Base-by-base conservation (phyloP, 2,888 invertebrate genomes). In the Omphaloscelis lunosa region DNA sequence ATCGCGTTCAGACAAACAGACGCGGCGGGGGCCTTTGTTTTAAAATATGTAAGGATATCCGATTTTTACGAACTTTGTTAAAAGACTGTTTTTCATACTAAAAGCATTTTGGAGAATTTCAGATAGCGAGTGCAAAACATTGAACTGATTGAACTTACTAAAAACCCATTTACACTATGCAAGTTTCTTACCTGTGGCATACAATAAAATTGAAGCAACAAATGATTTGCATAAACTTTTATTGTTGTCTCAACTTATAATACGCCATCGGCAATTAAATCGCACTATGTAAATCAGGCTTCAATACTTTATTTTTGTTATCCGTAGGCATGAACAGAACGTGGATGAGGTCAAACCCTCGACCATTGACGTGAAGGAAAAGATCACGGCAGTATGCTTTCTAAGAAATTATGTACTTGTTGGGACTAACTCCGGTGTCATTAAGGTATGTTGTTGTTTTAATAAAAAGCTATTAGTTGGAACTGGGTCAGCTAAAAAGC, bases 371-470 rank as follows among this genome's bases (percentile, higher is more conserved):
- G 95, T 97, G n/a, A 96, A 96, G 68, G 97, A 97, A 78, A 95
- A 94, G 65, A 97, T 97, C 66, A 96, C 95, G 6, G 95, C 97
- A 0, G 97, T 97, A 0, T 97, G 97, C 89, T 98, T 97, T 87
- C 93, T 96, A 15, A 93, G 93, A 15, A 94, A 96, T 69, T 95
- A 94, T 79, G 93, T 96, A 2, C 92, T 97, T 5, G 94, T 96
- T 12, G 97, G 97, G 3, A 95, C 96, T 4, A 87, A 88, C 53
- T 91, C 91, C 7, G 96, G 96, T 7, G 85, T 91, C 70, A 93
- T 97, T n/a, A 96, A 95, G 95, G 97, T 97, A 92, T 92, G 69
- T 83, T 70, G 12, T 23, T 23, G 29, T 51, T 29, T 23, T 5
- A 27, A 27, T 15, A 15, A 48, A 65, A 3, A 34, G 34, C 27